phyloP scores from a whole-genome alignment of 2,113 vertebrate species.

The Butorides virescens region DNA sequence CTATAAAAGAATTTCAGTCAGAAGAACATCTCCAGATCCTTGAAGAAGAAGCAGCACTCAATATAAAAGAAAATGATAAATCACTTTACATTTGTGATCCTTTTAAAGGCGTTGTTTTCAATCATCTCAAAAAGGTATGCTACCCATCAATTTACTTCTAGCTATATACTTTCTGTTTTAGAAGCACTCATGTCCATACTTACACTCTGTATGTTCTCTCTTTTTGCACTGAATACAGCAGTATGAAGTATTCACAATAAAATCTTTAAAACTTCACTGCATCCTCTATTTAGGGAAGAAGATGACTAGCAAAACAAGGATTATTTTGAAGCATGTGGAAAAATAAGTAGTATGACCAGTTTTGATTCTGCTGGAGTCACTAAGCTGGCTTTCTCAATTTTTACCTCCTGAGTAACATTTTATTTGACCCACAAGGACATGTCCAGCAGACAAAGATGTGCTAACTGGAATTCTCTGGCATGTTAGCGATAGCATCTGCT shows the following conservation, averaged over 20 bases:
- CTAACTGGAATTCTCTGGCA: background rate
- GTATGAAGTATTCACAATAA: background rate
- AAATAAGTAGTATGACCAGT: background rate
- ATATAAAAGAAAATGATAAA: constrained; percentile 86
- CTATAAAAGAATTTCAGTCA: constrained; percentile 91
- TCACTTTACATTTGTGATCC: constrained; percentile 92
- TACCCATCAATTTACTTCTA: background rate
- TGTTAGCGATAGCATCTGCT: background rate
- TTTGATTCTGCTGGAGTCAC: background rate
- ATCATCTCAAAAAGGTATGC: constrained; percentile 88
- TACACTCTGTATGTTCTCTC: background rate
- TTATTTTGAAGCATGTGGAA: background rate
- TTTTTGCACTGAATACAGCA: background rate
- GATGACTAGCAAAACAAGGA: background rate
- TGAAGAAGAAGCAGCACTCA: constrained; percentile 80
- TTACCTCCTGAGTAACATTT: background rate
- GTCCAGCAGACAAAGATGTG: background rate
- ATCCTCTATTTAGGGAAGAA: background rate
- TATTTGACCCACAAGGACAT: background rate
- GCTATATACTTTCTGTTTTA: background rate
- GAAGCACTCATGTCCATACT: accelerated
- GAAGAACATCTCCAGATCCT: constrained; percentile 88
- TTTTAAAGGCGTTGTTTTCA: constrained; percentile 84
- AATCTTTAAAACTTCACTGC: background rate
- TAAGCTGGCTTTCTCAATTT: background rate